These are phyloP conservation scores for Mus spretus DNA, from an alignment of 2,797 vertebrate species.

Conservation along the genomic window DNA sequence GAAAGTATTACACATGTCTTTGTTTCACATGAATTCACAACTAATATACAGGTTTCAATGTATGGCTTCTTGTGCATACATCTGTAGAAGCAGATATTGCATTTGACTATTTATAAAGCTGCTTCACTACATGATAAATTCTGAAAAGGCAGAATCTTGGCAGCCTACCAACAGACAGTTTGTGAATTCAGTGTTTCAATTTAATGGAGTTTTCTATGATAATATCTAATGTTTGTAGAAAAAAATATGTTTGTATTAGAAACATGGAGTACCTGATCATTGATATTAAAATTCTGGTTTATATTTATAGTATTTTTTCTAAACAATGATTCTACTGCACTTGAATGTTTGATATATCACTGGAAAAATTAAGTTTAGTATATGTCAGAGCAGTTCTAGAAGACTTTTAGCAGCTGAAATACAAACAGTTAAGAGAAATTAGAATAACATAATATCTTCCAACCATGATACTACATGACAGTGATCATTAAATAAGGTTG, in stretches of 20 bases:
- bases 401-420: background rate
- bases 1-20: background rate
- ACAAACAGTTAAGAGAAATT: background rate
- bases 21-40: slow-evolving; percentile 15
- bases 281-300: background rate
- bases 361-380: slow-evolving; percentile 1
- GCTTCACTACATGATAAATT: background rate
- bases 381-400: background rate
- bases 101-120: background rate
- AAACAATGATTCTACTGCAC: background rate
- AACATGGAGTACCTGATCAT: background rate
- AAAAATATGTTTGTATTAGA: slow-evolving; percentile 26
- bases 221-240: slow-evolving; percentile 18
- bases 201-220: background rate
- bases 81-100: background rate
- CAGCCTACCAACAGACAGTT: background rate
- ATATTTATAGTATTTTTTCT: background rate
- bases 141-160: background rate
- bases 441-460: background rate
- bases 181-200: background rate
- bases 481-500: background rate
- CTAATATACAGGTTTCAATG: background rate
- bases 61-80: background rate
- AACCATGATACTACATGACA: background rate
- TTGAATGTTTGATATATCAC: background rate